Evolutionary conservation across 2,113 vertebrate genomes (phyloP).

Genomic region (Crotalus tigris): DNA sequence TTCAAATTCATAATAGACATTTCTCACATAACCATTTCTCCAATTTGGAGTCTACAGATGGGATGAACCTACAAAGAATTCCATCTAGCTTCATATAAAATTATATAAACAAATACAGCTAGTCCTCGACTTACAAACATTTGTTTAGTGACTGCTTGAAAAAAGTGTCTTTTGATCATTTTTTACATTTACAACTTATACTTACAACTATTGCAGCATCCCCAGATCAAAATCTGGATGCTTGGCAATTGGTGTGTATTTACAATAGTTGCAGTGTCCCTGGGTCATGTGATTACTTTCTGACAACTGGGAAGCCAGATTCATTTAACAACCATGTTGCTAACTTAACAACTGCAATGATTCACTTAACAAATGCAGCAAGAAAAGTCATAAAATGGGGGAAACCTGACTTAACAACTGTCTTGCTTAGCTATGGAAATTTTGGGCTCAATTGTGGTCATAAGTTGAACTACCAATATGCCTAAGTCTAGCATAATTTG

Average conservation of each 20-base stretch:
- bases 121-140: not conserved
- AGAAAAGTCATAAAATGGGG: not conserved
- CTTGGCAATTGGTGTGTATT: not conserved
- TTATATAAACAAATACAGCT: not conserved
- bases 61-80: not conserved
- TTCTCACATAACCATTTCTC: not conserved
- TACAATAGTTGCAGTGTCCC: not conserved
- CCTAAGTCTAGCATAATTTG: not conserved
- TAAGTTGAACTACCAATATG: not conserved
- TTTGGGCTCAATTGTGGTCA: not conserved
- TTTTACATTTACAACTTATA: no score
- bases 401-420: not conserved
- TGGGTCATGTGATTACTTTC: not conserved
- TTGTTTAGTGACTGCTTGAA: not conserved
- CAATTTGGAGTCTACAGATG: not conserved
- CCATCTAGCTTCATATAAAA: not conserved
- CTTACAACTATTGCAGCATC: not conserved
- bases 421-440: not conserved
- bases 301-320: not conserved
- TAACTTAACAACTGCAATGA: not conserved
- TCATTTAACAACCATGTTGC: not conserved
- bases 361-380: not conserved
- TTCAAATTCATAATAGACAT: not conserved
- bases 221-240: not conserved
- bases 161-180: not conserved